Base-by-base conservation (phyloP, 2,888 invertebrate genomes). In the Crematogaster levior region DNA sequence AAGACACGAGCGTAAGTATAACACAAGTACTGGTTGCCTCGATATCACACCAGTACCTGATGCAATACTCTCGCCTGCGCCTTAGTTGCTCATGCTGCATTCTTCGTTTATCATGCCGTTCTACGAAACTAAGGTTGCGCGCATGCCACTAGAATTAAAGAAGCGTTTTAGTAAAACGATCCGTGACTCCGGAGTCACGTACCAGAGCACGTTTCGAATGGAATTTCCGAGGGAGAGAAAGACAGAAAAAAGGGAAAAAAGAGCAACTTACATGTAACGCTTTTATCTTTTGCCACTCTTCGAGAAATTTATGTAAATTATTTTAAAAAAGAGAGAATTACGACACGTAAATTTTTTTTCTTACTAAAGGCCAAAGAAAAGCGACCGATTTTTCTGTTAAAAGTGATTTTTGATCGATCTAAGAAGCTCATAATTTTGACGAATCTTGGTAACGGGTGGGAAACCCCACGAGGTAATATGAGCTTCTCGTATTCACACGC, bases 11-110 rank as follows among this genome's bases (percentile, higher is more conserved):
- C 96, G 96, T 95, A 97, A 98, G 98, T 97, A 98, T 98, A 97
- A 98, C 97, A 97, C 97, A 98, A 97, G 96, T 96, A 98, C 98
- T 97, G 98, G 97, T 96, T 90, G 93, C 95, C 93, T 94, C 93
- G 92, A 92, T 86, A 88, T 89, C 92, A 93, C 93, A 97, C 98
- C 98, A 98, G 98, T 99, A 99, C 99, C 98, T 99, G 98, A 98
- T 98, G 98, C 98, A 99, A 99, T 99, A 99, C 99, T 99, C 99
- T 98, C 96, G 96, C 95, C 96, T 97, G 96, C 96, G 95, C 95
- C 95, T 95, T 96, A 89, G 87, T 91, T 89, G 85, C 84, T 92
- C 93, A 94, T 93, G 93, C 93, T 92, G 93, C 93, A 94, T 93
- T 93, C 95, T 91, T 92, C 92, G 90, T 92, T 94, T 93, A 92